Evolutionary conservation across 2,797 vertebrate genomes (phyloP).

Genomic region (Otus scops): DNA sequence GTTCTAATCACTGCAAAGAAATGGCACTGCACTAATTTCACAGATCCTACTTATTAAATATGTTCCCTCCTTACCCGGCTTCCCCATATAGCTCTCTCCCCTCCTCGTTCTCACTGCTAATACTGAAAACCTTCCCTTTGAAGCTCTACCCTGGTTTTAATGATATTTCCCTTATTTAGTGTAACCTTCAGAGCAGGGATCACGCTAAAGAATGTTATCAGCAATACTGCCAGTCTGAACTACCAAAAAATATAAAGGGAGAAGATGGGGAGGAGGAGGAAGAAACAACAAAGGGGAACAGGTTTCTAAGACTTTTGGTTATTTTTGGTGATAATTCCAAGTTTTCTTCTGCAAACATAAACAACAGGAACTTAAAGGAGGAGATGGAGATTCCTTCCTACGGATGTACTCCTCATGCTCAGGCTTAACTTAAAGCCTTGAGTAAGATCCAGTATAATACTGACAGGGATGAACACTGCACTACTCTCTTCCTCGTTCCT

Average conservation of each 20-base stretch:
- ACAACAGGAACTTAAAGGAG: not conserved
- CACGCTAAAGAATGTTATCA: not conserved
- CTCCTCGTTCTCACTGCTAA: not conserved
- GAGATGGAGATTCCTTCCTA: not conserved
- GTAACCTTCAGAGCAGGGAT: not conserved
- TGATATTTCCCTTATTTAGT: not conserved
- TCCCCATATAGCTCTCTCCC: not conserved
- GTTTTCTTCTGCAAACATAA: not conserved
- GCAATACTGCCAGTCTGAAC: not conserved
- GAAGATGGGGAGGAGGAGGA: not conserved
- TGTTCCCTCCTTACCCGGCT: not conserved
- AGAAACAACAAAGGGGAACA: not conserved
- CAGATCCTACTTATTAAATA: not conserved
- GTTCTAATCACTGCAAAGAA: constrained; percentile 18
- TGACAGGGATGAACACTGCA: not conserved
- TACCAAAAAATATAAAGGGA: not conserved
- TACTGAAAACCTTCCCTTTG: constrained; percentile 8
- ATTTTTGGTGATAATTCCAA: not conserved
- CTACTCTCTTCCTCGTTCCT: not conserved
- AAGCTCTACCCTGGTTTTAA: not conserved
- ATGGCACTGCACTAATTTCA: constrained; percentile 13
- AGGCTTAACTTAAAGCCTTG: not conserved
- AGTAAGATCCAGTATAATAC: not conserved
- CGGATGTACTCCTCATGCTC: not conserved
- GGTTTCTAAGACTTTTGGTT: not conserved